Conservation (phyloP, 2,113 vertebrate species). For the Nothoprocta perdicaria region DNA sequence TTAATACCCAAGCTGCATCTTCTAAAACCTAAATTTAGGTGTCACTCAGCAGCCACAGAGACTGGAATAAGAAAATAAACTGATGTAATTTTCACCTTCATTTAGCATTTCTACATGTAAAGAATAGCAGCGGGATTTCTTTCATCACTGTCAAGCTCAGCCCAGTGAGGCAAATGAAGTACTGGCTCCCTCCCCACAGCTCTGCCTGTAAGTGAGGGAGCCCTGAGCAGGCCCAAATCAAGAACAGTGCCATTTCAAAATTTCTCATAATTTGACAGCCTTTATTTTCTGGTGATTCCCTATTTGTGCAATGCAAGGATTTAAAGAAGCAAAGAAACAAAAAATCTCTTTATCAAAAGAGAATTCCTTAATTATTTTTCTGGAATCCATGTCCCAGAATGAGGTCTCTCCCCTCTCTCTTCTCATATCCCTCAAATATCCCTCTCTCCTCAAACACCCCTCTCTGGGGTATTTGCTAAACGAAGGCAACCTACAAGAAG, state of each 20-base stretch:
- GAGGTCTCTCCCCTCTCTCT: neutral
- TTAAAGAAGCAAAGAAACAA: neutral
- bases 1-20: neutral
- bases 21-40: neutral
- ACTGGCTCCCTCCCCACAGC: neutral
- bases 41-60: neutral
- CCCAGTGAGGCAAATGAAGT: neutral
- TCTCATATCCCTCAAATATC: too few species aligned
- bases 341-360: too few species aligned
- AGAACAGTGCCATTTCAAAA: neutral
- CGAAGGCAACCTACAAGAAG: fast-evolving
- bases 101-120: neutral
- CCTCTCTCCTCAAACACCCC: neutral
- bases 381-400: neutral
- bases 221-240: neutral
- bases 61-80: neutral
- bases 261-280: neutral
- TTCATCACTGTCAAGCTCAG: neutral
- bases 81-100: neutral
- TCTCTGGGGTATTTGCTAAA: neutral
- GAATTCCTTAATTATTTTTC: neutral
- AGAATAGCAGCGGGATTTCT: neutral
- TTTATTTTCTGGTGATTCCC: neutral
- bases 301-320: neutral
- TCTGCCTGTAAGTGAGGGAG: neutral